Evolutionary conservation across 2,797 vertebrate genomes (phyloP), one percentile per base, ranked within the genome.

Genomic region (Spondyliosoma cantharus): DNA sequence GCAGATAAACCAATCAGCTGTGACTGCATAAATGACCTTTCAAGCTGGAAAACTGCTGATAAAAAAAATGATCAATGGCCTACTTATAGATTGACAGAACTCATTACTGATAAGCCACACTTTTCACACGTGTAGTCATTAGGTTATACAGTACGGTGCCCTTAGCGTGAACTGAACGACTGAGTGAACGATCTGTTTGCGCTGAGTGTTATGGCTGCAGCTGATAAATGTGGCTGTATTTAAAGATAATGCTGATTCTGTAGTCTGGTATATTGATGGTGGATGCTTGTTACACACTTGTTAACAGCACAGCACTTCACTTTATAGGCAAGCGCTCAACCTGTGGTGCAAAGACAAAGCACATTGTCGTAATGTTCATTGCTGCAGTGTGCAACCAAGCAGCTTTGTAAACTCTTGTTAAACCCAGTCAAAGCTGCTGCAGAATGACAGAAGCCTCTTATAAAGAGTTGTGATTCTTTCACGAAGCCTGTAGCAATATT

Each of bases 221-320:
- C 70, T 80, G 71, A 86, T 83, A 77, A 80, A 78, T 49, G 42
- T 14, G 29, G 46, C 49, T 17, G 15, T 49, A 74, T 46, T 27
- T 20, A 57, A 85, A 60, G 57, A 71, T 2, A 46, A 74, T 7
- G 49, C 42, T 50, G 65, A 82, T 64, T 43, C 62, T 61, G 54
- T 29, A 8, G 7, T 62, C 29, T 27, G 42, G 50, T 52, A 15
- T 32, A 29, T 24, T 32, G 68, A 74, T 32, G 45, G 37, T 46
- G 20, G 59, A 17, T 4, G 43, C 65, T 12, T 71, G 43, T 43
- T 42, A 24, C 63, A 32, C 52, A 20, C 64, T 71, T 68, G 60
- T 71, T 67, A 75, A 75, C 48, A 58, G 5, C 6, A 8, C 0
- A 16, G 15, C 13, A 43, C 56, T 79, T 73, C 22, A n/a, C 20